Conservation (phyloP, 2,113 vertebrate genomes). For the Solea solea region DNA sequence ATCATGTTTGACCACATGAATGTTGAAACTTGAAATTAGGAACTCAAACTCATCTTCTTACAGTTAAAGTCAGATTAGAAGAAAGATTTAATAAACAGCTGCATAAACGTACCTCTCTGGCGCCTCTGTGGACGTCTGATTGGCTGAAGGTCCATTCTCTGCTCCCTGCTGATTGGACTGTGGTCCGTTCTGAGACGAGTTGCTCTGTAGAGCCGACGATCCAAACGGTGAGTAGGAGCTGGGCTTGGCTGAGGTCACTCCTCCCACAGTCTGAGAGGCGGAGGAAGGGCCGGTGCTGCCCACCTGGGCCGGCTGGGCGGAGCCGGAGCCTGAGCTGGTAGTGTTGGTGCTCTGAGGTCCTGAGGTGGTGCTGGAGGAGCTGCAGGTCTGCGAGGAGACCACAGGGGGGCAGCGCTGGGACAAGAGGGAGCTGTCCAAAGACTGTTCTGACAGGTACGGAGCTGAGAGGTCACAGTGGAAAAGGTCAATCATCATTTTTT, state of each 20-base stretch:
- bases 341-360: slow-evolving; percentile 84
- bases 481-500: neutral
- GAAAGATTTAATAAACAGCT: neutral
- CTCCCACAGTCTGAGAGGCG: slow-evolving; percentile 81
- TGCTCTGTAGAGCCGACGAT: slow-evolving; percentile 79
- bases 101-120: slow-evolving; percentile 87
- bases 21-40: no score
- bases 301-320: slow-evolving; percentile 80
- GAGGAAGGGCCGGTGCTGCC: slow-evolving; percentile 84
- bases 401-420: slow-evolving; percentile 88
- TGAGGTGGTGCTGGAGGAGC: slow-evolving; percentile 79
- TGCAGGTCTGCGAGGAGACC: slow-evolving; percentile 74
- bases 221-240: slow-evolving; percentile 88
- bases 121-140: slow-evolving; percentile 84
- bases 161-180: slow-evolving; percentile 75
- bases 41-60: no score
- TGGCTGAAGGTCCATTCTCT: slow-evolving; percentile 79
- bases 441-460: slow-evolving; percentile 93
- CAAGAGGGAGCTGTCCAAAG: slow-evolving; percentile 92
- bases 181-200: slow-evolving; percentile 77
- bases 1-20: no score
- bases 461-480: slow-evolving; percentile 73
- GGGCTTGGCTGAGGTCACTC: slow-evolving; percentile 85
- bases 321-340: slow-evolving; percentile 80
- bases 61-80: no score